A percentile compares a stretch with the other conserved stretches of the same genome.
Evolutionary conservation across 2,113 vertebrate genomes (phyloP).

Genomic region (Anseranas semipalmata): DNA sequence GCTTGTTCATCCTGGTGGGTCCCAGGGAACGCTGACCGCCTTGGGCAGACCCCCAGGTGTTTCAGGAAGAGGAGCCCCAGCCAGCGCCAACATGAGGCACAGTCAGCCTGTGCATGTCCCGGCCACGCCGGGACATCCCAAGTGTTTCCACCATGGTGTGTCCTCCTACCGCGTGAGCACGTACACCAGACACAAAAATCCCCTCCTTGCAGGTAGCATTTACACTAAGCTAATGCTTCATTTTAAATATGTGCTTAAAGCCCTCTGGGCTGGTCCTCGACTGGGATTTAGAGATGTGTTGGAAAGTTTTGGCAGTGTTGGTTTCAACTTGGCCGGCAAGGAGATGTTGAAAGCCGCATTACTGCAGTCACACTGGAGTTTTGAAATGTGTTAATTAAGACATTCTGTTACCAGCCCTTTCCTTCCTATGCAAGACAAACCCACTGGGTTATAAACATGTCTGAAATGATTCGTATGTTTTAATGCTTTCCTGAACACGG

Average conservation of each 20-base stretch:
- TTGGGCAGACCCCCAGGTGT: neutral
- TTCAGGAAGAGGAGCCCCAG: neutral
- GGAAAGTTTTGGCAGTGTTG: conserved; percentile 13
- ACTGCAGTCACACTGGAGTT: conserved; percentile 18
- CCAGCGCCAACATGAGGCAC: neutral
- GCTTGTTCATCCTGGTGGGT: fast-evolving
- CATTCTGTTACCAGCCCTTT: conserved; percentile 46
- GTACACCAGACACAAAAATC: fast-evolving
- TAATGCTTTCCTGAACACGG: conserved; percentile 37
- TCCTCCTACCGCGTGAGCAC: neutral
- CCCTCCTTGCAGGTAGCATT: neutral
- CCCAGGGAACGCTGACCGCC: fast-evolving
- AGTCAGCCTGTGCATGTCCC: neutral
- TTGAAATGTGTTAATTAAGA: conserved; percentile 56
- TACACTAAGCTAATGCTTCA: neutral
- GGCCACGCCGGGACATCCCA: neutral
- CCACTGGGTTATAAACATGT: neutral
- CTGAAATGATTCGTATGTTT: conserved; percentile 19
- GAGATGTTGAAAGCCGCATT: conserved; percentile 17
- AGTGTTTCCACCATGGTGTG: fast-evolving
- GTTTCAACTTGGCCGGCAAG: conserved; percentile 6
- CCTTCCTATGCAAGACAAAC: conserved; percentile 53
- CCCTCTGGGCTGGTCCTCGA: neutral
- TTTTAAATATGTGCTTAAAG: neutral
- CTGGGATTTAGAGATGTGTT: conserved; percentile 9